Evolutionary conservation across 1,140 invertebrate genomes (phyloP), one percentile per base, ranked within the genome.

Genomic region (Babylonia areolata): DNA sequence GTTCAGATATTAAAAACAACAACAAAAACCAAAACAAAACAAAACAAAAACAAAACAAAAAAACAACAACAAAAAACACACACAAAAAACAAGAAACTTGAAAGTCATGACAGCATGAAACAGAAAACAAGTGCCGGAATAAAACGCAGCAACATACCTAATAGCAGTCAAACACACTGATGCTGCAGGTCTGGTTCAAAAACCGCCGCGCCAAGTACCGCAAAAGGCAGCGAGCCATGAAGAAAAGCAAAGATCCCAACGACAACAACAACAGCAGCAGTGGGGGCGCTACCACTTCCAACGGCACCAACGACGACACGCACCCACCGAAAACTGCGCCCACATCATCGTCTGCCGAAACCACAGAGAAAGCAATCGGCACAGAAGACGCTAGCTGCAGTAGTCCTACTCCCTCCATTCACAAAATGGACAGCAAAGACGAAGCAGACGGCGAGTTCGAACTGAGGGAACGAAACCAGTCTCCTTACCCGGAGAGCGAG

Each of bases 101-200:
- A 39, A 78, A 78, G 20, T 35, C 5, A 78, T 28, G 1, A 37
- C 0, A 77, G 33, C 33, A 12, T 3, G 35, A 77, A 35, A 40
- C 3, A 37, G 17, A 77, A 35, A 33, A 3, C 2, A 23, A 77
- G 31, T 6, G 33, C 3, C 3, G 5, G 33, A 77, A 3, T 35
- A 2, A 51, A 64, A 11, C 5, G 28, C 28, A 23, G 28, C 9
- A 64, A 64, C 0, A 64, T 23, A 20, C 5, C 5, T 64, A 51
- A 51, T 11, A 51, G 20, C 20, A 51, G 46, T 51, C 20, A 51
- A 51, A n/a, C 20, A 23, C 58, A 64, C 58, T 64, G 17, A 64
- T n/a, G 9, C 46, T 81, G 35, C 35, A 94, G 93, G 93, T 94
- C 39, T 94, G 93, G 93, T 94, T 94, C 86, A 94, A 94, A 83